phyloP scores from a whole-genome alignment of 2,797 vertebrate genomes.

The Sebastes elongatus region DNA sequence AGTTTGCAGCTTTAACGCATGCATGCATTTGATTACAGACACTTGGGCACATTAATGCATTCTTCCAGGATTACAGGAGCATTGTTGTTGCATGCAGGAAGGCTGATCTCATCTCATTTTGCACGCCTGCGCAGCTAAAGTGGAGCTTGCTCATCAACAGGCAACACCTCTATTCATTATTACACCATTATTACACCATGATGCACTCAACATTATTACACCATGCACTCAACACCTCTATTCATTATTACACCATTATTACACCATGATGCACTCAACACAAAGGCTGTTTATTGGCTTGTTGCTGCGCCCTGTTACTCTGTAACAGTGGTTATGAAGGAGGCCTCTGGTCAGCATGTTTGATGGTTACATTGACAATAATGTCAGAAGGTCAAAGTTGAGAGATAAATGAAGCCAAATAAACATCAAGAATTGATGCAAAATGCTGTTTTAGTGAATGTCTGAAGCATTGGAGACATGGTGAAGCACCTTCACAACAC shows the following conservation, averaged over 20 bases:
- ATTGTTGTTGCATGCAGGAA: slow-evolving; percentile 37
- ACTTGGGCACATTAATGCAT: neutral
- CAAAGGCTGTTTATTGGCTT: slow-evolving; percentile 4
- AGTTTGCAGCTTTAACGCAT: neutral
- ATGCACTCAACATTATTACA: no score
- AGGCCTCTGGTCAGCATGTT: neutral
- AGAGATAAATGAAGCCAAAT: neutral
- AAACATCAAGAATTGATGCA: neutral
- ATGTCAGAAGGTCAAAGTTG: neutral
- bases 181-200: no score
- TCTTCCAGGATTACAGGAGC: neutral
- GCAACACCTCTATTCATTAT: neutral
- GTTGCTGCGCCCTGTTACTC: neutral
- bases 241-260: neutral
- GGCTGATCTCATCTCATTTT: slow-evolving; percentile 25
- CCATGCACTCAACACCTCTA: neutral
- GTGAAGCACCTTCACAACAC: neutral
- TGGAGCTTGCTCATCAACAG: slow-evolving; percentile 24
- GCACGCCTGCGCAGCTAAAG: slow-evolving; percentile 60
- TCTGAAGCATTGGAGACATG: neutral
- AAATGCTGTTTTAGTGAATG: neutral
- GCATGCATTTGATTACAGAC: neutral
- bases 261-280: neutral
- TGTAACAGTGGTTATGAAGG: neutral
- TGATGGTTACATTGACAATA: neutral